A percentile compares a stretch with the other conserved stretches of the same genome.
These are phyloP conservation scores for Boulengeromyrus knoepffleri DNA, from an alignment of 2,113 vertebrate species.

Conservation along the genomic window DNA sequence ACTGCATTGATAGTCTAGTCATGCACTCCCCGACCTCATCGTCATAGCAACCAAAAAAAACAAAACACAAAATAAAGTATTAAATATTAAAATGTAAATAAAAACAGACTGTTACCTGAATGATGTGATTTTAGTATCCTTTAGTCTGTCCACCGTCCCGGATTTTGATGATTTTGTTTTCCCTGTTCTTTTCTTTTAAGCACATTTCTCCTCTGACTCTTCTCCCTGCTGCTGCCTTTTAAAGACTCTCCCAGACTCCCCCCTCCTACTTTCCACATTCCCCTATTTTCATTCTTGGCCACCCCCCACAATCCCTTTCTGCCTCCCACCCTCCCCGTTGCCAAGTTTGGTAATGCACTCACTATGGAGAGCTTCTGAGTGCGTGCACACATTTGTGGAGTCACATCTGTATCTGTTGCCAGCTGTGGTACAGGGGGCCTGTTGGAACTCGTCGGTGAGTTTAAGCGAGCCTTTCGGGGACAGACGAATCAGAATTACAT, in stretches of 20 bases:
- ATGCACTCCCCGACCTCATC: neutral
- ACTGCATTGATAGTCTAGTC: neutral
- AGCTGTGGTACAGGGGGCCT: too few relatives aligned
- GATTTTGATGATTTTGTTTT: neutral
- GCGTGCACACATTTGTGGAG: neutral
- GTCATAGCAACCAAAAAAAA: neutral
- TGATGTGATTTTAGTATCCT: neutral
- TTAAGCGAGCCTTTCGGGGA: neutral
- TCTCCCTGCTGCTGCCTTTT: neutral
- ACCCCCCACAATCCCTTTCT: neutral
- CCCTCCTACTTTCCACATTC: neutral
- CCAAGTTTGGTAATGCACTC: neutral
- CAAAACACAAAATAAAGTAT: neutral
- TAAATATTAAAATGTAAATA: neutral
- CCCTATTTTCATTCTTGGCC: neutral
- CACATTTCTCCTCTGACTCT: neutral
- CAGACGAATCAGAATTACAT: neutral
- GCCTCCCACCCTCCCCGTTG: neutral
- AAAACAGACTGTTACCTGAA: neutral
- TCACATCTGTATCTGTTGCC: neutral
- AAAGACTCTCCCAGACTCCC: constrained; percentile 9
- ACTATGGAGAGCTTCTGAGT: neutral
- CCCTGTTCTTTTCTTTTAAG: neutral
- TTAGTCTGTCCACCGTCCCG: neutral
- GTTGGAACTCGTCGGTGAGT: neutral